Evolutionary conservation across 2,888 invertebrate genomes (phyloP).

Genomic region (Phoronis australis): DNA sequence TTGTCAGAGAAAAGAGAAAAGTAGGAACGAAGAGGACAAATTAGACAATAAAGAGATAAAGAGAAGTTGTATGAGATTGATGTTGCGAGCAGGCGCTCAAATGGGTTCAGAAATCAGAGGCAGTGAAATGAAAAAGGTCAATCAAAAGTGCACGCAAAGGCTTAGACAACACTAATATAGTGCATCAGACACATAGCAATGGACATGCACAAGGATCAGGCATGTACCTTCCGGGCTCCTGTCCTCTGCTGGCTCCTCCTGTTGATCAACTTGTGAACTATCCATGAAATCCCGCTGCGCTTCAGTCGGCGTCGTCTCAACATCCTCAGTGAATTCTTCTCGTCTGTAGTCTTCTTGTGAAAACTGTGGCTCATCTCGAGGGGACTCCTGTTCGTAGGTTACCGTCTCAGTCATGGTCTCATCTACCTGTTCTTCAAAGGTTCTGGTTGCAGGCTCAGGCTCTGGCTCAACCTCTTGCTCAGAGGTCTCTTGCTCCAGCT

Average conservation of each 20-base stretch:
- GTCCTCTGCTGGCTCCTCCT: background rate
- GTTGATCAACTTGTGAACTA: background rate
- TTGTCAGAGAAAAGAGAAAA: no score
- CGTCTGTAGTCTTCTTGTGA: background rate
- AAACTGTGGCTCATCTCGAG: background rate
- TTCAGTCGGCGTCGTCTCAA: background rate
- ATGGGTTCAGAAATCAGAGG: no score
- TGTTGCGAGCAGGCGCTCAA: no score
- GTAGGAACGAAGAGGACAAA: no score
- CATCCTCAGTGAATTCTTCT: background rate
- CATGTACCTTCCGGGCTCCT: no score
- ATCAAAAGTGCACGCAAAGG: no score
- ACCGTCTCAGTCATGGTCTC: background rate
- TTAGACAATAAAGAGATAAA: no score
- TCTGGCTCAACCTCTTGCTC: constrained; percentile 45
- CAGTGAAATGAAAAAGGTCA: no score
- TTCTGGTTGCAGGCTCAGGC: constrained; percentile 2
- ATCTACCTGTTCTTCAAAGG: background rate
- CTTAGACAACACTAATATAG: no score
- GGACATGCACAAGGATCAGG: no score
- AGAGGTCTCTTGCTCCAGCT: constrained; percentile 40
- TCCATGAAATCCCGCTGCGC: background rate
- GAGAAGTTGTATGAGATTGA: no score
- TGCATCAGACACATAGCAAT: no score
- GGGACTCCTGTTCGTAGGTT: background rate